phyloP scores from a whole-genome alignment of 2,797 vertebrate genomes.

The Aythya fuligula region DNA sequence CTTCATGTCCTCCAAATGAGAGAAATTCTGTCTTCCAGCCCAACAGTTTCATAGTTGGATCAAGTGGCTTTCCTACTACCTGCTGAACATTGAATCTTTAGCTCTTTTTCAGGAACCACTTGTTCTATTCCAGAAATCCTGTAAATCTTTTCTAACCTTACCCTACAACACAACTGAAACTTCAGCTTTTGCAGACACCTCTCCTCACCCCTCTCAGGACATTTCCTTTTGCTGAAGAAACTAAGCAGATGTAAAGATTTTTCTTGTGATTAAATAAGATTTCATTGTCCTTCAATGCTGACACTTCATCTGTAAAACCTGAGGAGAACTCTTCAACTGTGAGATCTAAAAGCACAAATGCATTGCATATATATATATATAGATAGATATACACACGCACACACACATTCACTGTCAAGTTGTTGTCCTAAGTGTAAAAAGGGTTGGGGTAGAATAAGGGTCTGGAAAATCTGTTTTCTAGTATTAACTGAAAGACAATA shows the following conservation, averaged over 20 bases:
- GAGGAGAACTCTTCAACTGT: neutral
- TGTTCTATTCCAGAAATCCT: neutral
- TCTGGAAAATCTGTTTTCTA: neutral
- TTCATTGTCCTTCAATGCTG: neutral
- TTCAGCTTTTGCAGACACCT: neutral
- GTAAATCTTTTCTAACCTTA: neutral
- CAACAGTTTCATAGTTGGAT: neutral
- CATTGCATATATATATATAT: neutral
- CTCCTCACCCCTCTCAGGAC: neutral
- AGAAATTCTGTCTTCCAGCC: neutral
- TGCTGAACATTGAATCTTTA: neutral
- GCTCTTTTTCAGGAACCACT: neutral
- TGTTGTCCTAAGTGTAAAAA: neutral
- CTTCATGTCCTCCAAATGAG: neutral
- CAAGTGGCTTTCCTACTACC: neutral
- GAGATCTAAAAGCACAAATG: neutral
- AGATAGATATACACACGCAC: neutral
- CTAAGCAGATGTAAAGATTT: neutral
- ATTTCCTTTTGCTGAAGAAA: neutral
- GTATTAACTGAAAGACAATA: neutral
- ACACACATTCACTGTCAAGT: neutral
- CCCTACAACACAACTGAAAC: neutral
- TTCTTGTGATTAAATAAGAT: neutral
- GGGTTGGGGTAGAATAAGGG: neutral
- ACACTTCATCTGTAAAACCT: neutral